Base-by-base conservation (phyloP, 2,113 vertebrate genomes). In the Zosterops pallidus region DNA sequence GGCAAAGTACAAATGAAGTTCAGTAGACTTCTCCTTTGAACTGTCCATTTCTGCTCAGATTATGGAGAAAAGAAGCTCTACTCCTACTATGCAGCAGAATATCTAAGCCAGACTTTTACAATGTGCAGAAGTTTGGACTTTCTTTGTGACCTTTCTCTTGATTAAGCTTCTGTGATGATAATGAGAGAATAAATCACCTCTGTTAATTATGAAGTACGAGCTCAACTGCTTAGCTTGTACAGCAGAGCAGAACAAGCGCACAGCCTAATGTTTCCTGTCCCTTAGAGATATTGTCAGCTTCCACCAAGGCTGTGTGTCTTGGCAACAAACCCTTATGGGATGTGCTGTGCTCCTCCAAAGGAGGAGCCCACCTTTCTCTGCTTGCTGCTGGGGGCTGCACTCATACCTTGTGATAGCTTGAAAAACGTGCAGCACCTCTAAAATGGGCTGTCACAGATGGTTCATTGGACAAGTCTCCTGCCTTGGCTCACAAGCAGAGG, bases 121-220 rank as follows among this genome's bases (percentile, higher is more conserved):
- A 44, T 25, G 39, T 55, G 25, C 49, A 83, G n/a, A 86, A 88
- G 22, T 81, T 56, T 68, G 60, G 44, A 50, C 56, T 50, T 68
- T 89, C 79, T 75, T 75, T 52, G 57, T 79, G 60, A 68, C 57
- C 59, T 88, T 81, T 86, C 47, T 75, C 44, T 86, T 90, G 77
- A 82, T 95, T 79, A 92, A 82, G 72, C 65, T 95, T 78, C 72
- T 67, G n/a, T 94, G 79, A 90, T 95, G 53, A 94, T 65, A 88
- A 94, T 12, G 6, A 64, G 12, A 89, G 65, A 35, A 82, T 65
- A 82, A 59, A 85, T 89, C 65, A 64, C 14, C 31, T 47, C 72
- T 94, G 26, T 52, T 93, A 93, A 96, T 89, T 92, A 89, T 60
- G 44, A 92, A 88, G 39, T 80, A 77, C 0, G 0, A 94, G 70